These are phyloP conservation scores for Cabera pusaria DNA, from an alignment of 2,888 invertebrate genomes.

Conservation along the genomic window DNA sequence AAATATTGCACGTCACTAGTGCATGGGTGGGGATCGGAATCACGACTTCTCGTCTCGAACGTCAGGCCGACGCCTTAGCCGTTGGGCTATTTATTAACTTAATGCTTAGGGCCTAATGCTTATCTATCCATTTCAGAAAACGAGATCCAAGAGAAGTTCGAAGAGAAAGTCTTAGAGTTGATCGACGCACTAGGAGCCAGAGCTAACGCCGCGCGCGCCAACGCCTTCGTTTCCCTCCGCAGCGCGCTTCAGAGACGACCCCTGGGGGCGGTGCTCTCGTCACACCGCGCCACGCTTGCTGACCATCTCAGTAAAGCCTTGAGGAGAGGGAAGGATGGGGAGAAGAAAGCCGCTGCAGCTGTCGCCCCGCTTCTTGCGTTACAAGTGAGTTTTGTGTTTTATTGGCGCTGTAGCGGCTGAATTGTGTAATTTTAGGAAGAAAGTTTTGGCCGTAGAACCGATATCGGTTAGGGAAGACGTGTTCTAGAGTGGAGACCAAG, in stretches of 20 bases:
- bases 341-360: slow-evolving; percentile 92
- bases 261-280: slow-evolving; percentile 89
- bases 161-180: slow-evolving; percentile 93
- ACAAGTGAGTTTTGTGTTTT: slow-evolving; percentile 81
- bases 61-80: too few relatives aligned
- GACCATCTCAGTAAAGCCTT: slow-evolving; percentile 92
- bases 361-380: slow-evolving; percentile 91
- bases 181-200: slow-evolving; percentile 96
- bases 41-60: too few relatives aligned
- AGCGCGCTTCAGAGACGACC: slow-evolving; percentile 91
- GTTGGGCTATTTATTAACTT: too few relatives aligned
- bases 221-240: slow-evolving; percentile 87
- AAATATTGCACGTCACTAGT: too few relatives aligned
- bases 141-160: slow-evolving; percentile 85
- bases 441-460: too few relatives aligned
- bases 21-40: too few relatives aligned
- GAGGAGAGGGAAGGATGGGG: slow-evolving; percentile 91
- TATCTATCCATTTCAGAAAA: slow-evolving; percentile 68
- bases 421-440: too few relatives aligned
- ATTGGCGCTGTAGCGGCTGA: background rate
- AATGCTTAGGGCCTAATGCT: too few relatives aligned
- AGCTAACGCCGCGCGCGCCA: slow-evolving; percentile 91
- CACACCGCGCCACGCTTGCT: slow-evolving; percentile 90
- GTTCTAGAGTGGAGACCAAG: too few relatives aligned
- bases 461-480: too few relatives aligned